Evolutionary conservation across 2,113 vertebrate species (phyloP).

Genomic region (Anseranas semipalmata): DNA sequence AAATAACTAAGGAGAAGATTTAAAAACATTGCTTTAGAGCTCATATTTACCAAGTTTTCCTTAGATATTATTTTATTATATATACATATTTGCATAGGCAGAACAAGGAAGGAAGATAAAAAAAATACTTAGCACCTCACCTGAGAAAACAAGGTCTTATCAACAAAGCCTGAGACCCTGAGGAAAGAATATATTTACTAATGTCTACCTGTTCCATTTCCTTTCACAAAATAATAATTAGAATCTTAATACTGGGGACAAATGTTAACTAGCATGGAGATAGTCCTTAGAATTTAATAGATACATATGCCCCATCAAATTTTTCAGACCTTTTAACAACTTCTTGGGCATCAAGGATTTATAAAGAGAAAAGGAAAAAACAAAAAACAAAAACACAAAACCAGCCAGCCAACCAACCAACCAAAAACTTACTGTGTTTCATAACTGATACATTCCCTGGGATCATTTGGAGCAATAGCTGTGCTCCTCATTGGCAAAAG

Average conservation of each 20-base stretch:
- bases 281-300: not conserved
- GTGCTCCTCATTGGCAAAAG: not conserved
- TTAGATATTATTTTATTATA: not conserved
- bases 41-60: not conserved
- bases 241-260: not conserved
- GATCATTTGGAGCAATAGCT: not conserved
- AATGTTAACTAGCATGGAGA: not conserved
- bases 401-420: not conserved
- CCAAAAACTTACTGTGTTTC: not conserved
- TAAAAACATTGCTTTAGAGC: not conserved
- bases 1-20: not conserved
- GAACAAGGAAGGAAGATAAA: not conserved
- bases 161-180: not conserved
- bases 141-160: not conserved
- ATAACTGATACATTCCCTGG: not conserved
- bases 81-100: rapidly evolving
- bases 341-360: not conserved
- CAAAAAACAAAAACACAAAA: not conserved
- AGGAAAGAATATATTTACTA: not conserved
- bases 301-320: not conserved
- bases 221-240: not conserved
- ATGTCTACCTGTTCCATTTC: not conserved
- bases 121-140: not conserved
- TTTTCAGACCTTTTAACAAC: not conserved
- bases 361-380: not conserved